phyloP scores from a whole-genome alignment of 1,140 invertebrate genomes.

The Penaeus indicus region DNA sequence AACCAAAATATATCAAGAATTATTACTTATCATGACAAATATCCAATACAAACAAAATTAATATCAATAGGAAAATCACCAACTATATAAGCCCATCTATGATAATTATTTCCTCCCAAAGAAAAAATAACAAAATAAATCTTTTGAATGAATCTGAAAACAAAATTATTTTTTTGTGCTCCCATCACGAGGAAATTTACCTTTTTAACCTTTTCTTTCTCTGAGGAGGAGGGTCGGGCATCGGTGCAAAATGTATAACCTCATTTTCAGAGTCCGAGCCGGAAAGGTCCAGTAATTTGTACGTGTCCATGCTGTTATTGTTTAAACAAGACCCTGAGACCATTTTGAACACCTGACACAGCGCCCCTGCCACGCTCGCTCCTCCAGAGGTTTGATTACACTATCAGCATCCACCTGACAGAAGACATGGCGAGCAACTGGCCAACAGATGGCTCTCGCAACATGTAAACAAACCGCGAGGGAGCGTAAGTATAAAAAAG shows the following conservation, averaged over 20 bases:
- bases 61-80: too few species aligned
- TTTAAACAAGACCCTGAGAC: slow-evolving; percentile 37
- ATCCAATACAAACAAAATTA: too few species aligned
- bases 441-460: slow-evolving; percentile 26
- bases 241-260: slow-evolving; percentile 40
- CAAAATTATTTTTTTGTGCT: too few species aligned
- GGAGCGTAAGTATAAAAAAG: background rate
- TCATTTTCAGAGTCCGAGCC: slow-evolving; percentile 53
- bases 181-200: background rate
- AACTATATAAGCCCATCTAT: too few species aligned
- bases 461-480: slow-evolving; percentile 1
- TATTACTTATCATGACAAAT: too few species aligned
- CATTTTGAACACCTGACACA: slow-evolving; percentile 43
- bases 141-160: too few species aligned
- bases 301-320: slow-evolving; percentile 45
- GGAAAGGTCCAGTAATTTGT: slow-evolving; percentile 55
- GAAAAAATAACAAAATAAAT: too few species aligned
- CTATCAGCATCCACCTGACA: slow-evolving; percentile 36
- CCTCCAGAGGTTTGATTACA: slow-evolving; percentile 5
- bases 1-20: too few species aligned
- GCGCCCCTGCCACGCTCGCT: background rate
- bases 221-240: slow-evolving; percentile 47
- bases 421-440: background rate
- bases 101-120: too few species aligned
- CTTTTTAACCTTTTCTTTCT: slow-evolving; percentile 57